phyloP scores from a whole-genome alignment of 2,797 vertebrate species.

The Sparidentex hasta region DNA sequence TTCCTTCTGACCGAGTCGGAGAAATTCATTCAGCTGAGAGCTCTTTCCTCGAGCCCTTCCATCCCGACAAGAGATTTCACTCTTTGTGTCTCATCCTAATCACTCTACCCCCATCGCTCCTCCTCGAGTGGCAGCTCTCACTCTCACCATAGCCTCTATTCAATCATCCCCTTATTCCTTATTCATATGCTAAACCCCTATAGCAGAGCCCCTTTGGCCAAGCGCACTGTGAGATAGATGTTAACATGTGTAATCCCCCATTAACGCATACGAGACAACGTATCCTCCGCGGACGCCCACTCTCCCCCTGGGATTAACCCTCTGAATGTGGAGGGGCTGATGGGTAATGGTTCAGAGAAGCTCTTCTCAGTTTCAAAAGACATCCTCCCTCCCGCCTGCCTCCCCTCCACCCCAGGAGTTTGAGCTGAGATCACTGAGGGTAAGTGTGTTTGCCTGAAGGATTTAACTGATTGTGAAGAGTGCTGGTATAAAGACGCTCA shows the following conservation, averaged over 20 bases:
- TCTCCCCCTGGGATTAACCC: conserved; percentile 82
- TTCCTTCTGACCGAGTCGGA: neutral
- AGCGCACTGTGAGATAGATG: conserved; percentile 79
- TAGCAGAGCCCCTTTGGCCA: conserved; percentile 82
- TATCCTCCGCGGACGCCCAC: conserved; percentile 78
- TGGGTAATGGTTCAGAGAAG: conserved; percentile 82
- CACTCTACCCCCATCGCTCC: conserved; percentile 54
- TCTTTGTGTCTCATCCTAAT: conserved; percentile 67
- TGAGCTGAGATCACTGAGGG: conserved; percentile 61
- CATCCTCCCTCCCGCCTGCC: conserved; percentile 38
- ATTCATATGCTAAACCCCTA: conserved; percentile 87
- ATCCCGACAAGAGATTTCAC: conserved; percentile 45
- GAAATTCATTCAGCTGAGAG: conserved; percentile 34
- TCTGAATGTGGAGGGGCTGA: conserved; percentile 73
- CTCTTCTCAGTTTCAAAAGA: conserved; percentile 74
- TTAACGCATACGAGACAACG: conserved; percentile 80
- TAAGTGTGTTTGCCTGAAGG: conserved; percentile 68
- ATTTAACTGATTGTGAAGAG: conserved; percentile 62
- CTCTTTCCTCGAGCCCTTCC: conserved; percentile 27
- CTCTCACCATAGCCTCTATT: conserved; percentile 72
- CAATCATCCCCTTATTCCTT: conserved; percentile 81
- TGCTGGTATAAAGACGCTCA: conserved; percentile 48
- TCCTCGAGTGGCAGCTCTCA: conserved; percentile 80
- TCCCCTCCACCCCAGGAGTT: conserved; percentile 44
- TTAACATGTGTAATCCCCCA: conserved; percentile 89